phyloP scores from a whole-genome alignment of 1,140 invertebrate genomes.

The Heterodera schachtii region DNA sequence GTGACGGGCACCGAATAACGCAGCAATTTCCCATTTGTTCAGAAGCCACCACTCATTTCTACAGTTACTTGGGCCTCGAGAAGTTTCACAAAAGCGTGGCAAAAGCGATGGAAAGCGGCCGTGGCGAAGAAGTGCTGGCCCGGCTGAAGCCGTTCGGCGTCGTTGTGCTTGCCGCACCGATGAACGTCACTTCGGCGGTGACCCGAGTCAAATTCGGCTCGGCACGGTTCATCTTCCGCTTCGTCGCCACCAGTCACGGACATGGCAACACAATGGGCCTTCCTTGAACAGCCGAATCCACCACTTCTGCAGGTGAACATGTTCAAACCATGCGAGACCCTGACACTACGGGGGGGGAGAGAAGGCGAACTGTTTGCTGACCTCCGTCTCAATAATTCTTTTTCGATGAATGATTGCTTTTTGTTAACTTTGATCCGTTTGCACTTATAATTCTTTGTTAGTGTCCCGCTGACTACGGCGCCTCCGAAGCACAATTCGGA shows the following conservation, averaged over 20 bases:
- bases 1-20: no score
- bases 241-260: not conserved
- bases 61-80: slow-evolving; percentile 31
- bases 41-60: slow-evolving; percentile 40
- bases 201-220: slow-evolving; percentile 11
- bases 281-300: not conserved
- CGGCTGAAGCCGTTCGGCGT: slow-evolving; percentile 8
- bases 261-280: not conserved
- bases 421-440: no score
- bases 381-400: no score
- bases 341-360: no score
- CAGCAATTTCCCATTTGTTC: not conserved
- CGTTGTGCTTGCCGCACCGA: slow-evolving; percentile 20
- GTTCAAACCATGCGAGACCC: no score
- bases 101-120: slow-evolving; percentile 16
- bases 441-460: not conserved
- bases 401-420: no score
- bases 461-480: slow-evolving; percentile 22
- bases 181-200: slow-evolving; percentile 43
- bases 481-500: not conserved
- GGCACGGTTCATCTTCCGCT: not conserved
- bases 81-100: slow-evolving; percentile 48
- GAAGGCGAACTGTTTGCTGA: no score
- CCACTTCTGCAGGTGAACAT: not conserved
- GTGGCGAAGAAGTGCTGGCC: slow-evolving; percentile 13